Base-by-base conservation (phyloP, 2,797 vertebrate genomes). In the Rhinichthys osculus region DNA sequence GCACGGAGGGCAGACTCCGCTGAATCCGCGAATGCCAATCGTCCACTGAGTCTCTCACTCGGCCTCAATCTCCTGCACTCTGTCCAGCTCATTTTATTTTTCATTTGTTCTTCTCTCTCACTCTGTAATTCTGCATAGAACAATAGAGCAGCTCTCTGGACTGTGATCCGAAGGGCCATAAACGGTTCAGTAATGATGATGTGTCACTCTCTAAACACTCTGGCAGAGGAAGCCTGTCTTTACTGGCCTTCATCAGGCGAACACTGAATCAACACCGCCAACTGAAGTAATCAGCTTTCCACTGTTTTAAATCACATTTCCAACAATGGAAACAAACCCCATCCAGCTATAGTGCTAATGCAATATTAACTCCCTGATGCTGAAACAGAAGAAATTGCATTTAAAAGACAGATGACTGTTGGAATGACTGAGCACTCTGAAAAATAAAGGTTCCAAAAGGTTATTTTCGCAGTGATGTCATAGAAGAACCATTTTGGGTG, bases 101-200 rank as follows among this genome's bases (percentile, higher is more conserved):
- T 84, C 73, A 19, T 74, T 78, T 72, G 44, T 66, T 73, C 59
- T 74, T 42, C 23, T 42, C 52, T 66, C 33, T 69, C 16, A 7
- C 57, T 44, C 70, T 50, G 62, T 76, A 80, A 69, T 84, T 84
- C 82, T 33, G 47, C 33, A 17, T 38, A 74, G 90, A 94, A 94
- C 91, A 93, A 93, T 86, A 90, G 89, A 90, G 79, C 85, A 90
- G 81, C 87, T 90, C 89, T 91, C 82, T 85, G 88, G 89, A 74
- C 69, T 70, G 70, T 78, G 50, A 71, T 73, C 62, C 88, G 89
- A 90, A 92, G 92, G 82, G 70, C 87, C 47, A 87, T 90, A 91
- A 92, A 92, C 89, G 91, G 10, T 78, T 78, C 47, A 74, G 44
- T 82, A 79, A 85, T 85, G 6, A 88, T 81, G 82, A 91, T 87